Evolutionary conservation across 2,888 invertebrate species (phyloP), one percentile per base, ranked within the genome.

Genomic region (Hoplodrina blanda): DNA sequence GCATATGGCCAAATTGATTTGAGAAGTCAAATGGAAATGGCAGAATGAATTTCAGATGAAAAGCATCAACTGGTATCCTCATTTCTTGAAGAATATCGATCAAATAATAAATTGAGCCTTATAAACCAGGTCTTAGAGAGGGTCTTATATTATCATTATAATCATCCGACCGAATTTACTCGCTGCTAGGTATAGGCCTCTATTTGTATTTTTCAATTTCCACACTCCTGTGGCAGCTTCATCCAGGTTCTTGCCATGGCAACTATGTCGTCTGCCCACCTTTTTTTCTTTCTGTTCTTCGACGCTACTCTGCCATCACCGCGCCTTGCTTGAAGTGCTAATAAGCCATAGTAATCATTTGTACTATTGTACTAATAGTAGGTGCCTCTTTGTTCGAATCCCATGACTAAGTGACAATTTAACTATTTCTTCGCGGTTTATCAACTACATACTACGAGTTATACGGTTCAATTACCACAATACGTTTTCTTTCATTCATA

Each of bases 401-500:
- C 53, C 52, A 62, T 72, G 56, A 78, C 54, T 25, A 57, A 78
- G 13, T 33, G 6, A 10, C 57, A 65, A 64, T 55, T 44, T 44
- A 56, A 76, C 44, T 8, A 63, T 78, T 64, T 81, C 78, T 78
- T 72, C 30, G 59, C 59, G 72, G 19, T 78, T 19, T 10, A 57
- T 56, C 60, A 81, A 55, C 13, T 25, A 67, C 50, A 54, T 33
- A 52, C 30, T 54, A 46, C 71, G 11, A 49, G n/a, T 52, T 41
- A 25, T 60, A 44, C 56, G 65, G 55, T 63, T 60, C 66, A 83
- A 62, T 83, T 46, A 63, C 37, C 17, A 55, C n/a, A 37, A 55
- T 56, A 76, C 46, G 41, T 52, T 76, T 59, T 68, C 63, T 59
- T 65, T 73, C 68, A 80, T 82, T 80, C 83, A 76, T 68, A 74